These are phyloP conservation scores for Idaea aversata DNA, from an alignment of 2,888 invertebrate genomes.

Conservation along the genomic window DNA sequence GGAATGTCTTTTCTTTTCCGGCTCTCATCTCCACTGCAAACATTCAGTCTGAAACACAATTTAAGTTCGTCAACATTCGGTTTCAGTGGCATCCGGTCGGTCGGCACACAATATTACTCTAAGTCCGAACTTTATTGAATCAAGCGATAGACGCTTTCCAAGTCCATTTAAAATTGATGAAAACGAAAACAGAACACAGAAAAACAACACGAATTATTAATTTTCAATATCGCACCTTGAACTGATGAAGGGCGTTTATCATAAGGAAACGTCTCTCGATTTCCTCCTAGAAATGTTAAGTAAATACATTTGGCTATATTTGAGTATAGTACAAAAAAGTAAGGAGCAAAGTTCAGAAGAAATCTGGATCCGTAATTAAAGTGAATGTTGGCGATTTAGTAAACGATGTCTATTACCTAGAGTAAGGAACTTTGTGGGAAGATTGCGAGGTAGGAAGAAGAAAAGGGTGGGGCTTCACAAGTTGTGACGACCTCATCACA, in stretches of 20 bases:
- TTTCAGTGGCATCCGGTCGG: slow-evolving; percentile 35
- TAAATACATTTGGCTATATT: no score
- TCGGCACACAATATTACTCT: slow-evolving; percentile 24
- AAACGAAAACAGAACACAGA: slow-evolving; percentile 16
- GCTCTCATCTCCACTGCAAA: slow-evolving; percentile 47
- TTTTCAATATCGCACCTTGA: neutral
- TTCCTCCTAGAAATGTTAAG: neutral
- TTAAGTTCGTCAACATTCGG: slow-evolving; percentile 64
- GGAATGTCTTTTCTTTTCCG: slow-evolving; percentile 42
- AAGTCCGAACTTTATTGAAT: slow-evolving; percentile 37
- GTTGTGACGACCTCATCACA: slow-evolving; percentile 54
- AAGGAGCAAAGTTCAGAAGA: slow-evolving; percentile 40
- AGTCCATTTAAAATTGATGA: slow-evolving; percentile 34
- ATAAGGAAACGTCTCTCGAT: neutral
- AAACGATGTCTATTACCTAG: slow-evolving; percentile 55
- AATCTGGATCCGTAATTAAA: slow-evolving; percentile 59
- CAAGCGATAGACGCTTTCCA: slow-evolving; percentile 24
- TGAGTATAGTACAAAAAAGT: slow-evolving; percentile 21
- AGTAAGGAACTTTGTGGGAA: slow-evolving; percentile 21
- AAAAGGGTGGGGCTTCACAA: slow-evolving; percentile 36
- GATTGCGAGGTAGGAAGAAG: slow-evolving; percentile 15
- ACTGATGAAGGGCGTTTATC: neutral
- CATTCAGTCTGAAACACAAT: slow-evolving; percentile 58
- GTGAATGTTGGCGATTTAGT: slow-evolving; percentile 54
- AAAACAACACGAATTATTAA: slow-evolving; percentile 5